A percentile compares a stretch with the other conserved stretches of the same genome.
Evolutionary conservation across 92 coral and sea anemone species (phyloP).

Genomic region (Porites rus): DNA sequence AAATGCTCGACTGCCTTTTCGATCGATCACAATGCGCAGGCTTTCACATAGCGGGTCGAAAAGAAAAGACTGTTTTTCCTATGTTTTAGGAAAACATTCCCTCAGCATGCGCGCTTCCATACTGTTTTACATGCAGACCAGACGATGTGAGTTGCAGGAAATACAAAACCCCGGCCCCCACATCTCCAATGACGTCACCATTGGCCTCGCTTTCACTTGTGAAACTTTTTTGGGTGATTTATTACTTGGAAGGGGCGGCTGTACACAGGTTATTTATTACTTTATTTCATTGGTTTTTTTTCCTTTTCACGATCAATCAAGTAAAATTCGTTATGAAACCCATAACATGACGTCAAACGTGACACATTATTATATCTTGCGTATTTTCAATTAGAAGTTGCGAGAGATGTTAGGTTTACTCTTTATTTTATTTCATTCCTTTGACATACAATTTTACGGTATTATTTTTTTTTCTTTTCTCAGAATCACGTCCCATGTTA

Average conservation of each 20-base stretch:
- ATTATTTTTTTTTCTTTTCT: too few species aligned
- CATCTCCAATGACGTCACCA: conserved; percentile 61
- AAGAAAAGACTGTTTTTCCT: conserved; percentile 35
- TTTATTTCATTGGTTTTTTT: neutral
- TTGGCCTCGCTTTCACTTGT: conserved; percentile 62
- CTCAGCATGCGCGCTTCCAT: conserved; percentile 28
- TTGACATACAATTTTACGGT: neutral
- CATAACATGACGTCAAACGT: neutral
- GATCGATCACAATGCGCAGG: conserved; percentile 29
- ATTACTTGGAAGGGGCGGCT: too few species aligned
- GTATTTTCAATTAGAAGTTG: neutral
- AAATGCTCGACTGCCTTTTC: conserved; percentile 17
- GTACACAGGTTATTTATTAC: neutral
- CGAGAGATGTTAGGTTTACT: neutral
- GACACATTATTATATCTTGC: neutral
- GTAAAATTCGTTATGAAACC: conserved; percentile 17
- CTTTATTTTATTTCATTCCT: neutral
- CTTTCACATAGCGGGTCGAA: conserved; percentile 52
- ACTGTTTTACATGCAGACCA: conserved; percentile 30
- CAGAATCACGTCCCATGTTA: too few species aligned
- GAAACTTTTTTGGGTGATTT: neutral
- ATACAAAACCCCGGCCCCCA: conserved; percentile 53
- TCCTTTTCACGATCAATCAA: conserved; percentile 4
- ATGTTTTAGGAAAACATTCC: conserved; percentile 47
- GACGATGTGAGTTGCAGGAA: conserved; percentile 36